Evolutionary conservation across 2,888 invertebrate species (phyloP).

Genomic region (Neuroscelio doddi): DNA sequence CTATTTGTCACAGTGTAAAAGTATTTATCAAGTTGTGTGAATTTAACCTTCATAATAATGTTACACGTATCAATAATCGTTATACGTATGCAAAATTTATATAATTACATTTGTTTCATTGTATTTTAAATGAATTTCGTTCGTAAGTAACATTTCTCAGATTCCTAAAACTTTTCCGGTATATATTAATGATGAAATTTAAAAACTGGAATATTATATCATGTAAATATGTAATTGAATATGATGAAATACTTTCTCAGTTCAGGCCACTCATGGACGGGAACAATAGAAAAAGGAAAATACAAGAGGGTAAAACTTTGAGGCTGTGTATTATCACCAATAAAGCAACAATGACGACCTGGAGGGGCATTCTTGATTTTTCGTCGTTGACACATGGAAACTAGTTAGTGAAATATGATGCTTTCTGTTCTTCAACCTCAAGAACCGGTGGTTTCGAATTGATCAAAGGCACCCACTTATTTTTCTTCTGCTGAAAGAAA

Average conservation of each 20-base stretch:
- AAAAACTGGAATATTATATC: no score
- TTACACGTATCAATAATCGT: no score
- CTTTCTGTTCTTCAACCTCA: conserved; percentile 55
- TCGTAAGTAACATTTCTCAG: no score
- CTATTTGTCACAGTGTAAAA: no score
- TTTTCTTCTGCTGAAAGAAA: conserved; percentile 37
- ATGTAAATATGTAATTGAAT: conserved; percentile 6
- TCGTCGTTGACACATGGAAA: conserved; percentile 31
- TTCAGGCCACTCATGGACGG: conserved; percentile 37
- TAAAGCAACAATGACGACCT: conserved; percentile 28
- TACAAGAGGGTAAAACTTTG: conserved; percentile 18
- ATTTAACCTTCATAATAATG: no score
- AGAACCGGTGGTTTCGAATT: conserved; percentile 60
- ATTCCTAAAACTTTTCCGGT: no score
- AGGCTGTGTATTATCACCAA: conserved; percentile 21
- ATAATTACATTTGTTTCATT: no score
- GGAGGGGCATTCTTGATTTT: conserved; percentile 24
- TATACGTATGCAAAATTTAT: no score
- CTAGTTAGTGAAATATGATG: conserved; percentile 32
- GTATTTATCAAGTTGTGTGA: no score
- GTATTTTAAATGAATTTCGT: no score
- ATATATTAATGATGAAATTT: no score
- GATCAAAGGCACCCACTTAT: conserved; percentile 64
- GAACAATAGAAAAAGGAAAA: conserved; percentile 20
- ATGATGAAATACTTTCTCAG: conserved; percentile 39